These are phyloP conservation scores for Capreolus pygargus DNA, from an alignment of 2,113 vertebrate species.

Conservation along the genomic window DNA sequence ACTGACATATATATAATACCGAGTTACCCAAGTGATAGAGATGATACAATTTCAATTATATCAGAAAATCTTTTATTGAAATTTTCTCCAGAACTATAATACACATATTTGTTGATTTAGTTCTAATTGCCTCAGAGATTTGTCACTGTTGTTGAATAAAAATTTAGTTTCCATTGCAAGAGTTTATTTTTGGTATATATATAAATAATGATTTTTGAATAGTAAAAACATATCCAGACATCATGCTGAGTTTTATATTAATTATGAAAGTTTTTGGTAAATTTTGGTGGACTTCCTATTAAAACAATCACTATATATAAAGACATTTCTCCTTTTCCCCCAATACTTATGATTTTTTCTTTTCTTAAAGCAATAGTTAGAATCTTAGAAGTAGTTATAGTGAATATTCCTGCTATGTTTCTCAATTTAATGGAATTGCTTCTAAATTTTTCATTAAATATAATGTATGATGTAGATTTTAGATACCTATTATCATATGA, in stretches of 20 bases:
- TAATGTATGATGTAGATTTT: background rate
- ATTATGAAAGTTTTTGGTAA: background rate
- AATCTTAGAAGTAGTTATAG: background rate
- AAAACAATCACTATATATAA: background rate
- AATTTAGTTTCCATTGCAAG: constrained; percentile 25
- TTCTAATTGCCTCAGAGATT: background rate
- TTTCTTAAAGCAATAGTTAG: background rate
- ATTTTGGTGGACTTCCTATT: background rate
- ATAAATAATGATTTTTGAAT: background rate
- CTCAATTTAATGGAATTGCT: background rate
- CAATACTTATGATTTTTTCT: background rate
- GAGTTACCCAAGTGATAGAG: background rate
- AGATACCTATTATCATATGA: background rate
- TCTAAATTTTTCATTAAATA: background rate
- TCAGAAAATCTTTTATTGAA: background rate
- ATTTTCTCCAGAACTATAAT: background rate
- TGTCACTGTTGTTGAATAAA: background rate
- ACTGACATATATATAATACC: background rate
- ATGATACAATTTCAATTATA: constrained; percentile 2
- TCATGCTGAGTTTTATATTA: background rate
- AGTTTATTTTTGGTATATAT: background rate
- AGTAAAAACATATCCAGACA: background rate
- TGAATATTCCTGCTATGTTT: background rate
- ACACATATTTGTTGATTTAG: background rate
- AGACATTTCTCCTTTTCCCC: background rate